Percentiles rank a stretch among this genome's conserved stretches.
phyloP scores from a whole-genome alignment of 2,113 vertebrate genomes.

The Colaptes auratus region DNA sequence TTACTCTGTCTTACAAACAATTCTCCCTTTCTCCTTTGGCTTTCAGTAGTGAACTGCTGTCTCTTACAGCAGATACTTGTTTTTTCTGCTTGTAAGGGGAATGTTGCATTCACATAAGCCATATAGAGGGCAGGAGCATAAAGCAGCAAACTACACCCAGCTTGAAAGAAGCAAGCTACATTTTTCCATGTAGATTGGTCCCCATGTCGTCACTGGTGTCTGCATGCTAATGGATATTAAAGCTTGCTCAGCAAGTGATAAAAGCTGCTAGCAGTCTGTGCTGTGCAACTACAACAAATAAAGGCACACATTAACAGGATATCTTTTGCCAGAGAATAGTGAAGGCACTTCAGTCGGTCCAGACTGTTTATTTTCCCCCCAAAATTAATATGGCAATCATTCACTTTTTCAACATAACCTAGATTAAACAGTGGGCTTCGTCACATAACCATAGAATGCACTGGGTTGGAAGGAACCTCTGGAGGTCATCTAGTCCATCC shows the following conservation, averaged over 20 bases:
- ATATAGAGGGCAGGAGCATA: background rate
- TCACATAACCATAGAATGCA: background rate
- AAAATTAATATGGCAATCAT: background rate
- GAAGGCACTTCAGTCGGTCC: background rate
- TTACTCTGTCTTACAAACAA: background rate
- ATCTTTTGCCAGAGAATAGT: background rate
- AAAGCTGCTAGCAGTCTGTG: background rate
- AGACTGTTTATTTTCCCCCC: fast-evolving
- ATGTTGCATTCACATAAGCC: background rate
- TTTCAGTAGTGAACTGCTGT: background rate
- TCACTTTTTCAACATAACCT: background rate
- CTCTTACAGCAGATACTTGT: background rate
- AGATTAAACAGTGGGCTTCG: background rate
- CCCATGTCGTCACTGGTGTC: background rate
- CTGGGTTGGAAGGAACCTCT: no score
- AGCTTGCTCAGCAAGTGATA: background rate
- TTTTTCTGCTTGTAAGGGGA: background rate
- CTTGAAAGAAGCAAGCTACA: background rate
- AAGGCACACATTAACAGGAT: background rate
- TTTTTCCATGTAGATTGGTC: background rate
- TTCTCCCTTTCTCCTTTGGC: constrained; percentile 23
- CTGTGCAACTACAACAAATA: background rate
- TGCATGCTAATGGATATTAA: background rate
- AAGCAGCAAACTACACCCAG: background rate
- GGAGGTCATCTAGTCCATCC: no score